phyloP scores from a whole-genome alignment of 2,113 vertebrate species.

The Pangasianodon hypophthalmus region DNA sequence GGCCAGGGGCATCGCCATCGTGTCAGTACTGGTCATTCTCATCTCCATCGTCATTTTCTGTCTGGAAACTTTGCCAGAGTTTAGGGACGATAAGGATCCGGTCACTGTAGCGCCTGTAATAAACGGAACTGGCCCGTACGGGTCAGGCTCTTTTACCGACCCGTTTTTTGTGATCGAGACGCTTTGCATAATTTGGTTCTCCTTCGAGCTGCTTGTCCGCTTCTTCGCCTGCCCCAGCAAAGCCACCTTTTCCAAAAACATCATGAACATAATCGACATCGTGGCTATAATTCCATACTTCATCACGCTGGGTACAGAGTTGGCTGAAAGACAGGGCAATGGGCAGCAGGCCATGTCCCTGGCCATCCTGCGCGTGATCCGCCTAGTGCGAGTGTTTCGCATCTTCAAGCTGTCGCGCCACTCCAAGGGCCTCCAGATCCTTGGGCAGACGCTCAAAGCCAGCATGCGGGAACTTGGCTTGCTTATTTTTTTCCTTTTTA shows the following conservation, averaged over 20 bases:
- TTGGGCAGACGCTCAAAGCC: conserved; percentile 95
- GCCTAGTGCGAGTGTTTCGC: conserved; percentile 92
- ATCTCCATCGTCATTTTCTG: conserved; percentile 99
- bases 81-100: conserved; percentile 87
- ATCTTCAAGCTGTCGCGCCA: conserved; percentile 98
- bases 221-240: conserved; percentile 97
- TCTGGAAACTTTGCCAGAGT: conserved; percentile 94
- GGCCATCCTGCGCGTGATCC: conserved; percentile 93
- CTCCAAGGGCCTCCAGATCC: conserved; percentile 95
- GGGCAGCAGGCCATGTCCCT: conserved; percentile 97
- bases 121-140: conserved; percentile 72
- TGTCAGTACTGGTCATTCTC: conserved; percentile 94
- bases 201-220: conserved; percentile 92
- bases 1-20: conserved; percentile 93
- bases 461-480: conserved; percentile 94
- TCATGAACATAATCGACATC: conserved; percentile 99
- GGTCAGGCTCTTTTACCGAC: conserved; percentile 80
- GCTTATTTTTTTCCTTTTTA: conserved; percentile 97
- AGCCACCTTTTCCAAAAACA: conserved; percentile 92
- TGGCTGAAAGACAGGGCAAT: conserved; percentile 87
- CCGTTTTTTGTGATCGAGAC: conserved; percentile 98
- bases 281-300: conserved; percentile 98
- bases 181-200: conserved; percentile 98
- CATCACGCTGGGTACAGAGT: conserved; percentile 94
- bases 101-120: conserved; percentile 60